These are phyloP conservation scores for Sebastes iracundus DNA, from an alignment of 2,797 vertebrate species.

Conservation along the genomic window DNA sequence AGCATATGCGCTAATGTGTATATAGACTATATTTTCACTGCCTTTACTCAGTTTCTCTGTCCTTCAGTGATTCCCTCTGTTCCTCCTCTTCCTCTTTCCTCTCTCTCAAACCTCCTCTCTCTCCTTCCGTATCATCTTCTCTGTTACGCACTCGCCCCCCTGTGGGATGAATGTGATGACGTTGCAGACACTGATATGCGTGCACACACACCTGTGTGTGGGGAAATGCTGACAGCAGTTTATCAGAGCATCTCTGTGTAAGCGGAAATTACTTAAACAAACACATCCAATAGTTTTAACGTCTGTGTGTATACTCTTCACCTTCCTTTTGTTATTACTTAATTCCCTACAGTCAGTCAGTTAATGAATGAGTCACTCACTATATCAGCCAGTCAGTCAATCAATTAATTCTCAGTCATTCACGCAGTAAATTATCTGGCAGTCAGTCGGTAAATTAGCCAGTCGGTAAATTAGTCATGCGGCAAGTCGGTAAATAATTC, in stretches of 20 bases:
- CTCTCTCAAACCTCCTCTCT: constrained; percentile 3
- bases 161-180: constrained; percentile 37
- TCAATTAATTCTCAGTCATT: constrained; percentile 62
- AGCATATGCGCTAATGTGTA: not conserved
- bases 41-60: not conserved
- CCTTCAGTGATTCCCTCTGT: not conserved
- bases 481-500: constrained; percentile 36
- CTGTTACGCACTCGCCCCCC: not conserved
- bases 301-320: not conserved
- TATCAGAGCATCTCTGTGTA: constrained; percentile 38
- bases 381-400: constrained; percentile 57
- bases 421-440: constrained; percentile 55
- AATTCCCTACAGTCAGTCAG: constrained; percentile 42
- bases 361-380: constrained; percentile 55
- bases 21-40: not conserved
- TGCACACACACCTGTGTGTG: constrained; percentile 7
- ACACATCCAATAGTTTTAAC: not conserved
- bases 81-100: not conserved
- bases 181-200: constrained; percentile 15
- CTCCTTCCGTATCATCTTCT: constrained; percentile 7
- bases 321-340: constrained; percentile 20
- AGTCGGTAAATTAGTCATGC: constrained; percentile 47
- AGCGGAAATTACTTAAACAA: constrained; percentile 27
- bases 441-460: constrained; percentile 58
- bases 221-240: constrained; percentile 39